Evolutionary conservation across 2,113 vertebrate genomes (phyloP).

Genomic region (Peromyscus leucopus): DNA sequence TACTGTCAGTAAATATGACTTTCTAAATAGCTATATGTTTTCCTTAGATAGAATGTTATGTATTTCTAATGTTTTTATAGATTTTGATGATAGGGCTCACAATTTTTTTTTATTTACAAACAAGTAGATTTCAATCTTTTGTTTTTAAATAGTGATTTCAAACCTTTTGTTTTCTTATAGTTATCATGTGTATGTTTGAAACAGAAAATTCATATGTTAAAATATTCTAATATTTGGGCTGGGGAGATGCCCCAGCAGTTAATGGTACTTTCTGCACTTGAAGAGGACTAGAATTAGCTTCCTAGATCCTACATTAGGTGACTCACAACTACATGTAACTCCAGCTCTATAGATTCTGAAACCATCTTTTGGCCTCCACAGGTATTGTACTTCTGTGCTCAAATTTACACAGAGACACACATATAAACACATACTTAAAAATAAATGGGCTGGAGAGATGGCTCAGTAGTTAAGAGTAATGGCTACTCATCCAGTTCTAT

Average conservation of each 20-base stretch:
- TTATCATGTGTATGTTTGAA: neutral
- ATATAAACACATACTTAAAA: neutral
- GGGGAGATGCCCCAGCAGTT: neutral
- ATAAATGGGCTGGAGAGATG: neutral
- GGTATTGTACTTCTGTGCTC: neutral
- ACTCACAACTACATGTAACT: neutral
- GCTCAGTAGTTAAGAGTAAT: neutral
- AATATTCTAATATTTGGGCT: neutral
- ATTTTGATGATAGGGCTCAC: neutral
- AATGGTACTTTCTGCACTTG: neutral
- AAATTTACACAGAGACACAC: neutral
- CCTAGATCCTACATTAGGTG: too few species aligned
- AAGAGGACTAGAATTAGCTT: neutral
- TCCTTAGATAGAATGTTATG: neutral
- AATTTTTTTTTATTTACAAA: neutral
- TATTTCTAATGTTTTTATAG: neutral
- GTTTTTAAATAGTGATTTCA: neutral
- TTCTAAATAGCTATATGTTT: neutral
- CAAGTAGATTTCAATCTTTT: neutral
- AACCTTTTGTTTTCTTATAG: neutral
- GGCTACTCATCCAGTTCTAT: neutral
- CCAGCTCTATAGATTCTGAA: neutral
- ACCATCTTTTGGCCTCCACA: neutral
- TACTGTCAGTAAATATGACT: neutral
- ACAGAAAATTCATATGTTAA: neutral